Evolutionary conservation across 2,797 vertebrate genomes (phyloP).

Genomic region (Martes flavigula): DNA sequence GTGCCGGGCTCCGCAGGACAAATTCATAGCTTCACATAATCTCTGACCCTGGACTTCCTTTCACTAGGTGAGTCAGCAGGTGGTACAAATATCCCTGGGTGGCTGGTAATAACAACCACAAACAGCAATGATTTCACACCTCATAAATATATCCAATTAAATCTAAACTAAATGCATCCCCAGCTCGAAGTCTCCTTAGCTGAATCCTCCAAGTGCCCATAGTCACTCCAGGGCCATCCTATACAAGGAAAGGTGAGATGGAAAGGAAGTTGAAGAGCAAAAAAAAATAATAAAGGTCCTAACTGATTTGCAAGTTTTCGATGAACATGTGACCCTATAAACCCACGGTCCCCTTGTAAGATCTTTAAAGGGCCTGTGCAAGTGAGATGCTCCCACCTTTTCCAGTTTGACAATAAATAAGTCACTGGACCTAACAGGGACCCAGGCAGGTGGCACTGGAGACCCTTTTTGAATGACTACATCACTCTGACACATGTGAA

Average conservation of each 20-base stretch:
- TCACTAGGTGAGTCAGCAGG: not conserved
- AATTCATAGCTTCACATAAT: not conserved
- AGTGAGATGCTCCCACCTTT: not conserved
- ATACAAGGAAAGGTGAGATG: not conserved
- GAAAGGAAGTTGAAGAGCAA: not conserved
- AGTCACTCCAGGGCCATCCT: not conserved
- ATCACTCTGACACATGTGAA: not conserved
- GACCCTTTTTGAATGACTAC: not conserved
- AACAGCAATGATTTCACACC: not conserved
- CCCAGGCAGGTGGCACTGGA: not conserved
- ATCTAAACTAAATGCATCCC: not conserved
- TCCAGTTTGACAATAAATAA: not conserved
- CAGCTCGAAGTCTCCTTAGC: not conserved
- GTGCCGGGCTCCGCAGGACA: not conserved
- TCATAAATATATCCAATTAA: not conserved
- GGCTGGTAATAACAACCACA: not conserved
- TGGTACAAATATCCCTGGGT: not conserved
- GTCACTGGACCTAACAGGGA: not conserved
- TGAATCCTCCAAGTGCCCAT: not conserved
- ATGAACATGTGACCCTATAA: not conserved
- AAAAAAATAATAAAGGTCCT: not conserved
- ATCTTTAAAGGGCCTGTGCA: not conserved
- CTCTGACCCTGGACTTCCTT: not conserved
- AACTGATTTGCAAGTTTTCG: not conserved
- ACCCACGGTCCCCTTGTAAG: rapidly evolving